Percentiles rank a stretch among this genome's conserved stretches.
These are phyloP conservation scores for Pollimyrus isidori DNA, from an alignment of 2,113 vertebrate genomes.

Conservation along the genomic window DNA sequence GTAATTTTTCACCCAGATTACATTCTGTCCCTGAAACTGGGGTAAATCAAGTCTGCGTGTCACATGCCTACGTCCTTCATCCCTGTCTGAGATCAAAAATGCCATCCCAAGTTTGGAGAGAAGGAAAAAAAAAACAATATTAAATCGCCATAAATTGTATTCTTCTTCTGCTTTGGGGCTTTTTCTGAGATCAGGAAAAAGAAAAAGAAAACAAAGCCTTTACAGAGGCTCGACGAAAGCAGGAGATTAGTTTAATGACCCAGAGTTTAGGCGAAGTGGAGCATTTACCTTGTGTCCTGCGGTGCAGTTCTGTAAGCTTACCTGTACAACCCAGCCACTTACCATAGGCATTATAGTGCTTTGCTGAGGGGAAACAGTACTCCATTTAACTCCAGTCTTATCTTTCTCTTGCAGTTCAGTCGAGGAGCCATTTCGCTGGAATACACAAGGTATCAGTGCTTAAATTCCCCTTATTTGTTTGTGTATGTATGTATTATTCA, in stretches of 20 bases:
- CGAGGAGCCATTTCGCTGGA: constrained; percentile 95
- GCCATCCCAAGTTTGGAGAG: background rate
- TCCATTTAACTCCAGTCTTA: constrained; percentile 15
- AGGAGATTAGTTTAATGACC: constrained; percentile 2
- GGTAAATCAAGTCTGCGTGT: background rate
- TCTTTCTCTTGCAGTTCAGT: constrained; percentile 75
- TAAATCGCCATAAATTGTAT: background rate
- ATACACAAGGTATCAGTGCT: constrained; percentile 77
- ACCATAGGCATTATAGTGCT: background rate
- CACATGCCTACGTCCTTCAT: background rate
- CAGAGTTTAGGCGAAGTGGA: background rate
- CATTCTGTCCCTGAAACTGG: background rate
- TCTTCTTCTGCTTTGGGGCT: background rate
- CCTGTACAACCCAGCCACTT: background rate
- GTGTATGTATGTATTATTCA: background rate
- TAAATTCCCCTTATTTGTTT: background rate
- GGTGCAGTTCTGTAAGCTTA: background rate
- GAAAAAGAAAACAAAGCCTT: background rate
- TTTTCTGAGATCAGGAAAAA: background rate
- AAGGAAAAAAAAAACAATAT: background rate
- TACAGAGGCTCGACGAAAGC: background rate
- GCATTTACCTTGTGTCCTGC: background rate
- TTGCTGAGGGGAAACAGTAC: background rate
- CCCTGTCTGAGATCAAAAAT: background rate
- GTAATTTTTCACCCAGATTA: background rate